Base-by-base conservation (phyloP, 2,888 invertebrate species). In the Tetropium fuscum region DNA sequence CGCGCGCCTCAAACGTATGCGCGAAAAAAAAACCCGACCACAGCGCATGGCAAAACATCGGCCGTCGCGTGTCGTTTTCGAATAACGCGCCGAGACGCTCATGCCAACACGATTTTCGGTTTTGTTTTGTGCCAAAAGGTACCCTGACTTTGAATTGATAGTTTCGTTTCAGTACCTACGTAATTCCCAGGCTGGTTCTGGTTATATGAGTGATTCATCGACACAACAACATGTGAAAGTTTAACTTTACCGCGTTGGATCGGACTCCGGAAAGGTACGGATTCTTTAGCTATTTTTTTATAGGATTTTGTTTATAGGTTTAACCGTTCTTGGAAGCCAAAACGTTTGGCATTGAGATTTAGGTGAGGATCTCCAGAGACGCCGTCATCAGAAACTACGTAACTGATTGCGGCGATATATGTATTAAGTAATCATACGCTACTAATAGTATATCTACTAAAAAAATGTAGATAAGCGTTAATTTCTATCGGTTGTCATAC, bases 201-300 rank as follows among this genome's bases (percentile, higher is more conserved):
- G 61, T 69, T 66, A 65, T 57, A 18, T 45, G 57, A 60, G 68
- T 74, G 74, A 73, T 69, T 72, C 74, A 74, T 73, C 74, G 65
- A 60, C 66, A 62, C 60, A 61, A 64, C 60, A 68, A 65, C 69
- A 69, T 70, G 72, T 71, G 74, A 73, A 71, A 72, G 72, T 72
- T n/a, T 64, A 44, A 51, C 58, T 66, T 63, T 58, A 62, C 53
- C 57, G 53, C 56, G 36, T 56, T 22, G 53, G 41, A 36, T 40
- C 25, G 38, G 47, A 44, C 49, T 59, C 63, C 66, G 66, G 66
- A 66, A 66, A 66, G 66, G 66, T 59, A 59, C 59, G 58, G 47
- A 57, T 61, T 53, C 53, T 53, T 53, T 53, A 7, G 16, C 13
- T 7, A 25, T 53, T 53, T 53, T 65, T 62, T 63, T 61, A 57